Percentiles rank a stretch among this genome's conserved stretches.
phyloP scores from a whole-genome alignment of 2,797 vertebrate species.

The Pantherophis vulpinus region DNA sequence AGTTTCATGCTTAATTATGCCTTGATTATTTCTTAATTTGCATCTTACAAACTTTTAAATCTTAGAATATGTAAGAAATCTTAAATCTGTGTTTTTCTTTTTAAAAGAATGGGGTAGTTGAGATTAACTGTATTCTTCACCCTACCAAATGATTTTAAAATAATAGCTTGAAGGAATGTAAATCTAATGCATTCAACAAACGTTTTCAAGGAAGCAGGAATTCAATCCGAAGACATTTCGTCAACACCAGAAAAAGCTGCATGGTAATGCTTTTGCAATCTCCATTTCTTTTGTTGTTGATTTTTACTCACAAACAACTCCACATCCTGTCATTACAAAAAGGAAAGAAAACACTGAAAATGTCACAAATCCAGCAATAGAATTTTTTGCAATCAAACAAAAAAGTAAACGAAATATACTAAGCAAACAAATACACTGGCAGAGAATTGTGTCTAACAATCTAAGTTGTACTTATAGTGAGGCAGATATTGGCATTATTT shows the following conservation, averaged over 20 bases:
- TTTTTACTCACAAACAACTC: neutral
- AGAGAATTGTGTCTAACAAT: neutral
- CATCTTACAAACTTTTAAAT: neutral
- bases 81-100: neutral
- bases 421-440: neutral
- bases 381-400: neutral
- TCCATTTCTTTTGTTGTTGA: neutral
- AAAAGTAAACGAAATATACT: neutral
- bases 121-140: neutral
- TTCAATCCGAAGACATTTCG: neutral
- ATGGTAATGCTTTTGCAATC: neutral
- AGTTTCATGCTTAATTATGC: neutral
- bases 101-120: neutral
- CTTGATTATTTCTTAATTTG: neutral
- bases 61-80: neutral
- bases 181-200: neutral
- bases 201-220: accelerated
- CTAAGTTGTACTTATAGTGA: neutral
- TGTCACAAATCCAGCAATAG: neutral
- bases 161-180: neutral
- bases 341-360: neutral
- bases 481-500: neutral
- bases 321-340: neutral
- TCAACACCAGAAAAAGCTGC: conserved; percentile 17
- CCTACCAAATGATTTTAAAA: neutral